Evolutionary conservation across 2,113 vertebrate genomes (phyloP), one percentile per base, ranked within the genome.

Genomic region (Hemiprocne comata): DNA sequence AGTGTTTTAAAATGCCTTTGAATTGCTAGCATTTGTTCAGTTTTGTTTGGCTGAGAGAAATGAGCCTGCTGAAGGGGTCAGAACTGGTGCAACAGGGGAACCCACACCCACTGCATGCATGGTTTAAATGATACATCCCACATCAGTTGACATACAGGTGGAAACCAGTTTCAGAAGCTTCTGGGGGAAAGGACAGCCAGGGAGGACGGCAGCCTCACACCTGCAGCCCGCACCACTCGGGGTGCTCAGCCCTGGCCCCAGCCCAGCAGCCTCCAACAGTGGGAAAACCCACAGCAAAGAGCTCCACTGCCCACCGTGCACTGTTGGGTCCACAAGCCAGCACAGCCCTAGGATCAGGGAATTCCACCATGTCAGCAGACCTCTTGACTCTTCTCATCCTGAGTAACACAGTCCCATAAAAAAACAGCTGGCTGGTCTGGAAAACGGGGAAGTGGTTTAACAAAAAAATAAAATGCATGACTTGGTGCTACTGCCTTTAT

Each of bases 1-100:
- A 62, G 7, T 0, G 4, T 17, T 58, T 40, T 13, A 18, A 42
- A 46, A 24, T 0, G 2, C 1, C 7, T 55, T 26, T 25, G 54
- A 65, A 17, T 4, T 34, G 31, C 15, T 34, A 14, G 54, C 0
- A 1, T 58, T 48, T 31, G 55, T 4, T 51, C n/a, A 44, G 76
- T n/a, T 79, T 42, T 55, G 42, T 23, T 36, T 23, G 46, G 20
- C 42, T 65, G 48, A 46, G 1, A 10, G 71, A 28, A 75, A 71
- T 0, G 8, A 46, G 46, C 29, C 58, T 14, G 25, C 50, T 42
- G 20, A 44, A 79, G 64, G 42, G 54, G 31, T 54, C 57, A 48
- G 48, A 55, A n/a, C 31, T 5, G 21, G 25, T 54, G 65, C 20
- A n/a, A 4, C 1, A 57, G 17, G 13, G 46, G 15, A 89, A 61